Conservation (phyloP, 2,113 vertebrate genomes). For the Malaclemys terrapin region DNA sequence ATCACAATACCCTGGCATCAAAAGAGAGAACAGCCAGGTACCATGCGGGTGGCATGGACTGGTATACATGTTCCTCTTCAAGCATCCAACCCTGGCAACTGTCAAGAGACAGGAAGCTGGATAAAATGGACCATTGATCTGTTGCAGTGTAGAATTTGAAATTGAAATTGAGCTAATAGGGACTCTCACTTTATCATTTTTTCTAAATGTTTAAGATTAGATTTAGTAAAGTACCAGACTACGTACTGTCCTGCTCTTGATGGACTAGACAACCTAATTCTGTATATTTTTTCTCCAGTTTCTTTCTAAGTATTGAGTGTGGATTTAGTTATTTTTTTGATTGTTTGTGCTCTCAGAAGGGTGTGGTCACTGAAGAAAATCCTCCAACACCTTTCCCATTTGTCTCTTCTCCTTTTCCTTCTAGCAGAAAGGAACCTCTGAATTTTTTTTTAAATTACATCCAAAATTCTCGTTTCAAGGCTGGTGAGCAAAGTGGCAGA, state of each 20-base stretch:
- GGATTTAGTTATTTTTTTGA: neutral
- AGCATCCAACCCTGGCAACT: neutral
- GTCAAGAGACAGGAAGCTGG: neutral
- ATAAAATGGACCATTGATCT: neutral
- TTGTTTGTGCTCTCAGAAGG: neutral
- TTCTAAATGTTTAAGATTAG: neutral
- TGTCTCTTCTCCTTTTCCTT: neutral
- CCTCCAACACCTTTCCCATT: neutral
- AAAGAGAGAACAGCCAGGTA: neutral
- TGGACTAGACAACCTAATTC: neutral
- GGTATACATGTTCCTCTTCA: too few species aligned
- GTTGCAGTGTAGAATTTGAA: neutral
- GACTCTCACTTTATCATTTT: neutral
- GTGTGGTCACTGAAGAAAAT: neutral
- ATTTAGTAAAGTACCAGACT: neutral
- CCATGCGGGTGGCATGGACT: neutral
- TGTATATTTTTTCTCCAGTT: neutral
- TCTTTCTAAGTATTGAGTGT: neutral
- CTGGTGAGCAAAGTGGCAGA: neutral
- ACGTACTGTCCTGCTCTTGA: neutral
- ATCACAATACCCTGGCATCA: neutral
- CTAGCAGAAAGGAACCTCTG: neutral
- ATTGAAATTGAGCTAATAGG: neutral
- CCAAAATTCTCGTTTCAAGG: neutral
- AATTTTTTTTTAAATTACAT: neutral